Percentiles rank a stretch among this genome's conserved stretches.
These are phyloP conservation scores for Acomys russatus DNA, from an alignment of 2,797 vertebrate species.

Conservation along the genomic window DNA sequence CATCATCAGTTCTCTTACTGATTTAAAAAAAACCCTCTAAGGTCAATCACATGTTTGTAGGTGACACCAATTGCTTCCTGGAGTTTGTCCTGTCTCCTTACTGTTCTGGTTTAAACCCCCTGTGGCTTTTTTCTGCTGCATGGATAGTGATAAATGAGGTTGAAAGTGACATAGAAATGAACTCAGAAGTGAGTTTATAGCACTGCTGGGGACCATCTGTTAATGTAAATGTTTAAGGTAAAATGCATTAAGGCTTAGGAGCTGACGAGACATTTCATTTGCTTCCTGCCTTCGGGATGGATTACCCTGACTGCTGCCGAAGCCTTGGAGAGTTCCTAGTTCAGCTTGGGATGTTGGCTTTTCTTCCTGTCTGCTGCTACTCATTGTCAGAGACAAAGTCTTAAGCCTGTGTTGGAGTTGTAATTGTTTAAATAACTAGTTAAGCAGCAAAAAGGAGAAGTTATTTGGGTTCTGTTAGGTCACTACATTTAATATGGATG, in stretches of 20 bases:
- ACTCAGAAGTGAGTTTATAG: conserved; percentile 88
- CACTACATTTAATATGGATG: background rate
- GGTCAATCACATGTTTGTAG: conserved; percentile 82
- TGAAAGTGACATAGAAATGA: conserved; percentile 87
- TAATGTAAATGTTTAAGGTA: conserved; percentile 92
- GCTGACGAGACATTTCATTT: conserved; percentile 89
- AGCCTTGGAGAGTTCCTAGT: conserved; percentile 77
- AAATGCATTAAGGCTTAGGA: conserved; percentile 85
- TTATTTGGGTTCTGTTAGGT: background rate
- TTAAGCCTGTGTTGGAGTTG: background rate
- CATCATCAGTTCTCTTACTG: conserved; percentile 56
- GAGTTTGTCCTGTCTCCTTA: conserved; percentile 74
- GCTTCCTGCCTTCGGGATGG: conserved; percentile 86
- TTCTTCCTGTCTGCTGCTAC: conserved; percentile 72
- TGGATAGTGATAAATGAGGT: conserved; percentile 84
- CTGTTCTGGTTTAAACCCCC: conserved; percentile 84
- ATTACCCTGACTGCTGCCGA: conserved; percentile 82
- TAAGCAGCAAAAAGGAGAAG: conserved; percentile 32
- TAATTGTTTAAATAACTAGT: conserved; percentile 10
- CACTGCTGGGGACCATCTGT: conserved; percentile 89
- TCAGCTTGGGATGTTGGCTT: conserved; percentile 53
- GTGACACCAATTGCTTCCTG: conserved; percentile 81
- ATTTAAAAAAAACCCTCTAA: conserved; percentile 62
- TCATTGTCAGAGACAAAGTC: conserved; percentile 38
- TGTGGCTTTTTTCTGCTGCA: conserved; percentile 83